A percentile compares a stretch with the other conserved stretches of the same genome.
These are phyloP conservation scores for Drosophila parthenogenetica DNA, from an alignment of 2,888 invertebrate genomes.

Conservation along the genomic window DNA sequence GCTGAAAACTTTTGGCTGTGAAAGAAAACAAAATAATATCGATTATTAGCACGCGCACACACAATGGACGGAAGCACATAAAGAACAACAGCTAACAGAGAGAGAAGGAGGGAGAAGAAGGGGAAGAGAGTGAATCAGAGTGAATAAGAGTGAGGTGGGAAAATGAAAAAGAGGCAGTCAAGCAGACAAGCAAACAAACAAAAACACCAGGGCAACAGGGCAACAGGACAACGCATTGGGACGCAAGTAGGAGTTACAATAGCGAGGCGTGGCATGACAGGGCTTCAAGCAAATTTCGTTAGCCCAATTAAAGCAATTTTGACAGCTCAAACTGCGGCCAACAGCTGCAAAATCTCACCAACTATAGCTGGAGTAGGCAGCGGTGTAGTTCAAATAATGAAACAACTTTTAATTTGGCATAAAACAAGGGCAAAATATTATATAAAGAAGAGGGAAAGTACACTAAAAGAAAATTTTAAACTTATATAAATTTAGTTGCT, in stretches of 20 bases:
- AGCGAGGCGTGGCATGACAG: not conserved
- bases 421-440: constrained; percentile 2
- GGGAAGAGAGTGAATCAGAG: not conserved
- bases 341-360: constrained; percentile 28
- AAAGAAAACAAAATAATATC: constrained; percentile 77
- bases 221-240: constrained; percentile 6
- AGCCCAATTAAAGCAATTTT: constrained; percentile 77
- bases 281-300: constrained; percentile 56
- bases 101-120: constrained; percentile 24
- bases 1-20: constrained; percentile 68
- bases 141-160: constrained; percentile 16
- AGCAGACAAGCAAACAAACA: constrained; percentile 69
- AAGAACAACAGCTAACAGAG: constrained; percentile 39
- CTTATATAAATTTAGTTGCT: too few species aligned
- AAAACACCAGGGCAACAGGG: constrained; percentile 38
- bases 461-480: not conserved
- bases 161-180: constrained; percentile 35
- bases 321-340: constrained; percentile 58
- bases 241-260: not conserved
- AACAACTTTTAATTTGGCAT: constrained; percentile 55
- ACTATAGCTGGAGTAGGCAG: not conserved
- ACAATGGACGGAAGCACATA: constrained; percentile 48
- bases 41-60: constrained; percentile 69
- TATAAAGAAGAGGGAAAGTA: not conserved
- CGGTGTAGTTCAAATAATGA: constrained; percentile 7